Conservation (phyloP, 2,113 vertebrate genomes). For the Alces alces region DNA sequence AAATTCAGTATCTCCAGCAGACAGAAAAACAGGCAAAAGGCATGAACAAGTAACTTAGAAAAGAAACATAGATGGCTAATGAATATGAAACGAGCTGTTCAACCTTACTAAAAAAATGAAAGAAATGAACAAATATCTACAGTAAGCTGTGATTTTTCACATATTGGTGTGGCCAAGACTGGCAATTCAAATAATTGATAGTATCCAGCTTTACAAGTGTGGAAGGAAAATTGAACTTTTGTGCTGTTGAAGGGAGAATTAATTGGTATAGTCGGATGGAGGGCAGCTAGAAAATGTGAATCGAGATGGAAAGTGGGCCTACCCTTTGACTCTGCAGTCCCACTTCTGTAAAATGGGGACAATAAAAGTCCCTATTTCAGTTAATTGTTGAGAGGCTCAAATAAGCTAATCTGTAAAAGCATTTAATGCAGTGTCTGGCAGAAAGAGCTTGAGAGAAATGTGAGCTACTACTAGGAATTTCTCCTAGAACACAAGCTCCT, state of each 20-base stretch:
- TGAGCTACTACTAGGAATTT: neutral
- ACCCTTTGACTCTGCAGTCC: neutral
- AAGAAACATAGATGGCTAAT: neutral
- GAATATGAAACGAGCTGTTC: neutral
- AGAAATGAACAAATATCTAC: neutral
- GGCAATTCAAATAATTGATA: conserved; percentile 18
- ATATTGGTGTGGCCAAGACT: neutral
- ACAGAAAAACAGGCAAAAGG: neutral
- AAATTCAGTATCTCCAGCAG: neutral
- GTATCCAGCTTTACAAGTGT: neutral
- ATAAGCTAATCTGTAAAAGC: neutral
- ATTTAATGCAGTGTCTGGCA: neutral
- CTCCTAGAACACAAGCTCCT: neutral
- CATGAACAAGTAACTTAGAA: neutral
- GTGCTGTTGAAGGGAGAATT: neutral
- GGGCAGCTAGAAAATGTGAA: neutral
- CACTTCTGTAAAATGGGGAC: conserved; percentile 12
- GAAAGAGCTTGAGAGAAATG: neutral
- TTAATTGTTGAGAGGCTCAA: neutral
- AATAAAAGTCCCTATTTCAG: neutral
- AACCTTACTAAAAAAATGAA: neutral
- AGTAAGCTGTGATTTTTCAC: neutral
- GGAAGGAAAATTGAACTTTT: neutral
- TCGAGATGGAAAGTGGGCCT: neutral
- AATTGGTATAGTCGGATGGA: neutral